phyloP scores from a whole-genome alignment of 2,888 invertebrate species.

The Sinodicranocentrus sp. region DNA sequence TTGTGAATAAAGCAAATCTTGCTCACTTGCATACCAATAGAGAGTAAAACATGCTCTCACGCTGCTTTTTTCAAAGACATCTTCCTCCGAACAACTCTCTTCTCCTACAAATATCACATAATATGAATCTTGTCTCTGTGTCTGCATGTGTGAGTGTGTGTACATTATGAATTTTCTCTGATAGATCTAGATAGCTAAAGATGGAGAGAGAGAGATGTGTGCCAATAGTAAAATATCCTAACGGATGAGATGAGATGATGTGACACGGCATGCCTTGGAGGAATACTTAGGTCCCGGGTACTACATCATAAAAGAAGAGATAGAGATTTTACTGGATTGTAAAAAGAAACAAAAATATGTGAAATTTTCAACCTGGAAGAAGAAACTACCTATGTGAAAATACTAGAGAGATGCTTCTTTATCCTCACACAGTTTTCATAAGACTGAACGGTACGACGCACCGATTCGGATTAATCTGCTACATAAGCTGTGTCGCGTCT shows the following conservation, averaged over 20 bases:
- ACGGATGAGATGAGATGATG: slow-evolving; percentile 54
- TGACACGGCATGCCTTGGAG: slow-evolving; percentile 55
- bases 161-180: slow-evolving; percentile 60
- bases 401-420: neutral
- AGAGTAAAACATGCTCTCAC: slow-evolving; percentile 53
- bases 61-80: slow-evolving; percentile 48
- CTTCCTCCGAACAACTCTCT: neutral
- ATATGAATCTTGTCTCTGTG: slow-evolving; percentile 1
- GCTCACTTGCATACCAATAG: slow-evolving; percentile 67
- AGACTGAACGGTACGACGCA: slow-evolving; percentile 34
- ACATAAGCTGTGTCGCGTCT: slow-evolving; percentile 63
- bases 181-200: slow-evolving; percentile 38
- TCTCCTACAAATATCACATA: neutral
- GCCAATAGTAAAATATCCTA: slow-evolving; percentile 59
- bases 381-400: neutral
- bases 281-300: slow-evolving; percentile 49
- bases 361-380: too few relatives aligned
- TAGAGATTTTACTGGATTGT: neutral
- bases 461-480: slow-evolving; percentile 67
- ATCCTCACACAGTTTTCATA: neutral
- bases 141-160: slow-evolving; percentile 24
- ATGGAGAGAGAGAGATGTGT: slow-evolving; percentile 33
- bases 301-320: slow-evolving; percentile 27
- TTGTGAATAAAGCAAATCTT: slow-evolving; percentile 67
- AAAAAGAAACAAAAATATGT: slow-evolving; percentile 17